Base-by-base conservation (phyloP, 2,113 vertebrate genomes). In the Peucedramus taeniatus region DNA sequence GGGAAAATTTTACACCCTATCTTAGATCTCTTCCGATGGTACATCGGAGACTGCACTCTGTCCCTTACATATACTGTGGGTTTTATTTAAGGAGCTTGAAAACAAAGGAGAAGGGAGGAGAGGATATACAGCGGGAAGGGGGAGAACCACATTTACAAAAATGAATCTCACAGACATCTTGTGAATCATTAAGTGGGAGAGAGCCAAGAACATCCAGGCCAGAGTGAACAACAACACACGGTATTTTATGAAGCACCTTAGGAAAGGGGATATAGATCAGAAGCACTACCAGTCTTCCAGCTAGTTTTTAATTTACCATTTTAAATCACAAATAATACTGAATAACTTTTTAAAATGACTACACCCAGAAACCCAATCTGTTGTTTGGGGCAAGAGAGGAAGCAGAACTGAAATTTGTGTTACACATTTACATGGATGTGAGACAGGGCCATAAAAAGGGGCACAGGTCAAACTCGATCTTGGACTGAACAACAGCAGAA, bases 111-210 rank as follows among this genome's bases (percentile, higher is more conserved):
- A 65, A 65, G 37, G 74, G 60, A 65, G 50, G n/a, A 59, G 42
- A 74, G 77, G 89, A 77, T 39, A 70, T 31, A 69, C 10, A 64
- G 80, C 27, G 7, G 59, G 35, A 71, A 66, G 60, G 17, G 69
- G 76, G 70, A 59, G 59, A 90, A n/a, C 71, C 53, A 57, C 87
- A 68, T 75, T 94, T 95, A 92, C 81, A 91, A 93, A 98, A 97
- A 96, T 86, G 68, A 96, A 95, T 94, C 95, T 95, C 95, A 50
- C 91, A 97, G 97, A 96, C 92, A 93, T 96, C 94, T 86, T 91
- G 94, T 96, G 95, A 97, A 97, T 97, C 94, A 97, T 60, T 93
- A 95, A 93, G 90, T 83, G 91, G 81, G 95, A 89, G 56, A 96
- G 60, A 94, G 94, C 94, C 87, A 94, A 89, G 93, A 97, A 93